phyloP scores from a whole-genome alignment of 37 sponge, comb jelly and placozoan species.

The Chondrilla cf. caribensis region DNA sequence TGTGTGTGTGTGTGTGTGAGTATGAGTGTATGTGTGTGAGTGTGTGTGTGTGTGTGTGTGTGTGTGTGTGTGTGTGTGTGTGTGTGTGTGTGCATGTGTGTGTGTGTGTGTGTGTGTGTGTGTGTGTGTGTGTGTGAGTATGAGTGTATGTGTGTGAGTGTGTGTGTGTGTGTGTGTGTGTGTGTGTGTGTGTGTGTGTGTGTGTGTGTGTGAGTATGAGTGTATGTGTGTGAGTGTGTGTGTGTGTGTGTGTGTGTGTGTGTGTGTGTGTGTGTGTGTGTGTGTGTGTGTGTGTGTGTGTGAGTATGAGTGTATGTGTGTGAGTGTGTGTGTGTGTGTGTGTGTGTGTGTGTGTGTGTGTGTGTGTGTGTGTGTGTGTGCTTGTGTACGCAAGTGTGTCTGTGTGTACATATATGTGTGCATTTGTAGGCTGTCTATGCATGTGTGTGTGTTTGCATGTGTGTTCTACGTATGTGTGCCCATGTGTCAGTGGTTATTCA shows the following conservation, averaged over 20 bases:
- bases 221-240: background rate
- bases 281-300: background rate
- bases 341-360: slow-evolving; percentile 26
- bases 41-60: slow-evolving; percentile 3
- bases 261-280: background rate
- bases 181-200: slow-evolving; percentile 19
- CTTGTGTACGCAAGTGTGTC: background rate
- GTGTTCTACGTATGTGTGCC: background rate
- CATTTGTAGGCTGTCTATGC: slow-evolving; percentile 9
- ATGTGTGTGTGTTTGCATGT: background rate
- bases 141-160: slow-evolving; percentile 8
- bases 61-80: slow-evolving; percentile 18
- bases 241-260: background rate
- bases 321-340: slow-evolving; percentile 19
- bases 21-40: background rate
- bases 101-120: slow-evolving; percentile 20
- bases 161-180: slow-evolving; percentile 22
- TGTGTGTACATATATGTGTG: no score
- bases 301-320: background rate
- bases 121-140: slow-evolving; percentile 1
- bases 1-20: slow-evolving; percentile 16
- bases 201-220: background rate
- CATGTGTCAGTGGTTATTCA: background rate
- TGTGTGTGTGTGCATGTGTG: slow-evolving; percentile 18
- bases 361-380: background rate